These are phyloP conservation scores for Amphipoea lucens DNA, from an alignment of 2,888 invertebrate genomes.

Conservation along the genomic window DNA sequence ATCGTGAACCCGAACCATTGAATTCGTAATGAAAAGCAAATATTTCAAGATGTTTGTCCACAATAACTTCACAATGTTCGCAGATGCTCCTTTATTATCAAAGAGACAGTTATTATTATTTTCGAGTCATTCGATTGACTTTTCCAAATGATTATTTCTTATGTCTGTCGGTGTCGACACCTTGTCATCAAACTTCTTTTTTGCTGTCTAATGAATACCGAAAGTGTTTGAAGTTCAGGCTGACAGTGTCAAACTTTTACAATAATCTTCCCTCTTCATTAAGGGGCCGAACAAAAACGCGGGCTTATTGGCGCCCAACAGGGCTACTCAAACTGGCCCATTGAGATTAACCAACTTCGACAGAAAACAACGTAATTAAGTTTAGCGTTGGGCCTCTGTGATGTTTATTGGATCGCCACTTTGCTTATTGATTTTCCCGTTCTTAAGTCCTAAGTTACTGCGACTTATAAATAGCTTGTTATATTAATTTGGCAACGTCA, in stretches of 20 bases:
- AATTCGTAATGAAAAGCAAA: conserved; percentile 43
- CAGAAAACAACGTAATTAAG: conserved; percentile 81
- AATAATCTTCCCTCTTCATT: conserved; percentile 76
- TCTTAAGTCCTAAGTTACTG: conserved; percentile 41
- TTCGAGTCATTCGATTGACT: conserved; percentile 12
- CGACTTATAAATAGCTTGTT: conserved; percentile 24
- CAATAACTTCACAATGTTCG: conserved; percentile 6
- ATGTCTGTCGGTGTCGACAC: conserved; percentile 15
- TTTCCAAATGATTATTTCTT: conserved; percentile 28
- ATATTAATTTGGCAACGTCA: conserved; percentile 20
- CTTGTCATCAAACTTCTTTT: conserved; percentile 39
- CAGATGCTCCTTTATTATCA: conserved; percentile 39
- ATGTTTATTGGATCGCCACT: conserved; percentile 76
- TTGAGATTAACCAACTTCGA: conserved; percentile 80
- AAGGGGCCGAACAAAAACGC: conserved; percentile 71
- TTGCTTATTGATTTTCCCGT: conserved; percentile 70
- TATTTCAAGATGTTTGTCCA: conserved; percentile 34
- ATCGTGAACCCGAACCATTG: conserved; percentile 37
- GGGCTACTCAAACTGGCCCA: conserved; percentile 70
- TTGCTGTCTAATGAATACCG: conserved; percentile 51
- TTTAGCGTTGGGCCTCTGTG: conserved; percentile 71
- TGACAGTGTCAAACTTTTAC: conserved; percentile 75
- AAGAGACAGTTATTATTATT: conserved; percentile 19
- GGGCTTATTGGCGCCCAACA: conserved; percentile 69
- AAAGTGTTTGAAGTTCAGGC: conserved; percentile 46